phyloP scores from a whole-genome alignment of 2,113 vertebrate genomes.

The Litocranius walleri region DNA sequence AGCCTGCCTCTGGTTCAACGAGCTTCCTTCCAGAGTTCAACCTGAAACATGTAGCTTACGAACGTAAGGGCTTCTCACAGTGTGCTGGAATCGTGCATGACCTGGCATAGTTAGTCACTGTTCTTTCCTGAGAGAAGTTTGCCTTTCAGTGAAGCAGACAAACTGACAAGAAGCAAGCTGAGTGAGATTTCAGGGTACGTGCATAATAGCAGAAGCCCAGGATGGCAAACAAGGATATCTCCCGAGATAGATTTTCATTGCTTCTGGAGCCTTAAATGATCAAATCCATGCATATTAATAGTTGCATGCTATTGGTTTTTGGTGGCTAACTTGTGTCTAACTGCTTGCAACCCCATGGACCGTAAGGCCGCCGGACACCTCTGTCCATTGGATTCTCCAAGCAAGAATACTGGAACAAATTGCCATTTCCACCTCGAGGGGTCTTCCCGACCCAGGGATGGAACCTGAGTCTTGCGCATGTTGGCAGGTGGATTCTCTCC shows the following conservation, averaged over 20 bases:
- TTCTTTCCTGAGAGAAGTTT: background rate
- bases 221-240: background rate
- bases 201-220: background rate
- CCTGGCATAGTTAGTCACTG: background rate
- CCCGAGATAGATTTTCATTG: background rate
- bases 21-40: background rate
- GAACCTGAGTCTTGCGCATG: accelerated
- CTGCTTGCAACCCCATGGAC: background rate
- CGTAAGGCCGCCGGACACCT: accelerated
- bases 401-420: background rate
- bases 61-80: background rate
- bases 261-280: background rate
- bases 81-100: too few relatives aligned
- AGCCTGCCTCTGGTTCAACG: background rate
- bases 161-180: background rate
- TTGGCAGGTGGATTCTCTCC: background rate
- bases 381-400: background rate
- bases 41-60: background rate
- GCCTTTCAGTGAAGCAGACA: background rate
- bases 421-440: background rate
- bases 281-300: background rate
- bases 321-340: background rate
- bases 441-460: background rate
- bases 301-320: background rate
- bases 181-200: background rate